These are phyloP conservation scores for cat (Felis catus) DNA, from an alignment of 2,113 vertebrate species.

Conservation along the genomic window F.catus_Fca126_mat1.0 CM031420.1:143201001-143201500, in stretches of 20 bases:
- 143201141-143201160: neutral
- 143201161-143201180: neutral
- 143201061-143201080: neutral
- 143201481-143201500: neutral
- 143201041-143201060: neutral
- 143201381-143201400: neutral
- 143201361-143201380: neutral
- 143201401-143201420: neutral
- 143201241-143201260: slow-evolving; percentile 44
- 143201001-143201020: neutral
- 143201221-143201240: slow-evolving; percentile 3
- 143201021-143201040: neutral
- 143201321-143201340: neutral
- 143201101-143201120: neutral
- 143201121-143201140: neutral
- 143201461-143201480: neutral
- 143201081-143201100: neutral
- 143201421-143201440: neutral
- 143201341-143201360: neutral
- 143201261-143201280: neutral
- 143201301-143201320: neutral
- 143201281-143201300: neutral
- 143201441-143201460: neutral
- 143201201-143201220: neutral
- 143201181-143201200: neutral